These are phyloP conservation scores for Drosophila kikkawai DNA, from an alignment of 1,140 invertebrate species.

Conservation along the genomic window DNA sequence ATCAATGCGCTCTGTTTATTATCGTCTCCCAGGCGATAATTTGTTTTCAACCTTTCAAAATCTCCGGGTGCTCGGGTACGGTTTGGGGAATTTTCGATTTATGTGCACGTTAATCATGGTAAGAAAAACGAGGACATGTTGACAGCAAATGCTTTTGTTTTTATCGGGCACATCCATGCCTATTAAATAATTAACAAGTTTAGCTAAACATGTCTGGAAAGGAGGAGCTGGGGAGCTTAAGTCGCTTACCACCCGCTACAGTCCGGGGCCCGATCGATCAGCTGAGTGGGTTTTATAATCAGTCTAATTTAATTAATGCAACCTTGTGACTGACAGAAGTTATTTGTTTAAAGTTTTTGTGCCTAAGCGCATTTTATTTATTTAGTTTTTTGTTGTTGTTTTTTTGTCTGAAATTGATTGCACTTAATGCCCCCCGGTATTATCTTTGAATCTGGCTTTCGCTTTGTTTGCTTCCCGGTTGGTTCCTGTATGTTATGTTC, in stretches of 20 bases:
- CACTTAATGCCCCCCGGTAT: constrained; percentile 47
- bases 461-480: constrained; percentile 19
- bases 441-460: constrained; percentile 48
- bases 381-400: neutral
- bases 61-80: constrained; percentile 1
- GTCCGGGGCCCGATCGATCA: constrained; percentile 61
- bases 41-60: constrained; percentile 23
- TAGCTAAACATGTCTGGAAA: constrained; percentile 51
- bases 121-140: constrained; percentile 17
- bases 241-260: constrained; percentile 35
- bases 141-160: constrained; percentile 41
- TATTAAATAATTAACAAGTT: constrained; percentile 80
- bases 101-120: constrained; percentile 47
- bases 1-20: constrained; percentile 29
- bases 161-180: constrained; percentile 62
- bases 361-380: constrained; percentile 42
- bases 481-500: constrained; percentile 16
- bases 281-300: constrained; percentile 68
- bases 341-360: constrained; percentile 62
- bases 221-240: constrained; percentile 10
- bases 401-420: constrained; percentile 69
- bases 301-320: constrained; percentile 75
- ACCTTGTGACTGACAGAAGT: constrained; percentile 70
- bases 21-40: constrained; percentile 32
- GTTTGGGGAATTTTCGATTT: constrained; percentile 28